A percentile compares a stretch with the other conserved stretches of the same genome.
phyloP scores from a whole-genome alignment of 2,797 vertebrate genomes.

The Hypotaenidia philippensis region DNA sequence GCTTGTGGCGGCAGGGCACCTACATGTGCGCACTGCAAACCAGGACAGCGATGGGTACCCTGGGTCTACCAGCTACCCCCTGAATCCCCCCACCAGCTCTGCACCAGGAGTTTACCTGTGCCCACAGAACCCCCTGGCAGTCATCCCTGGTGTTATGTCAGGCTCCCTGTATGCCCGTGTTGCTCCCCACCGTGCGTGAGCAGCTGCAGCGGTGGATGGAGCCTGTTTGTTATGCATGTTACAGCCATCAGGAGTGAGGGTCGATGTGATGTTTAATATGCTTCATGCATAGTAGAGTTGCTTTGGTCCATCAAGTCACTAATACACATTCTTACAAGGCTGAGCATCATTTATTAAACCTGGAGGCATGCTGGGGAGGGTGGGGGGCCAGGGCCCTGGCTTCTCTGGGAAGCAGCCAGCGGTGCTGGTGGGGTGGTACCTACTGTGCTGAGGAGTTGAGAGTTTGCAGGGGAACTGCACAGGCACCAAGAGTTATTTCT shows the following conservation, averaged over 20 bases:
- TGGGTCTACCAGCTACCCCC: fast-evolving
- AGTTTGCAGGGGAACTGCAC: background rate
- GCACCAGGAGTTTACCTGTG: fast-evolving
- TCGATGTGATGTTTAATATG: constrained; percentile 6
- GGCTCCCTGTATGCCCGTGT: fast-evolving
- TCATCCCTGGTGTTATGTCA: background rate
- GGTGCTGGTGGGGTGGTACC: background rate
- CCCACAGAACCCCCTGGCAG: background rate
- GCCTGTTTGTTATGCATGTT: background rate
- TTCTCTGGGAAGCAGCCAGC: background rate
- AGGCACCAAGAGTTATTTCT: background rate
- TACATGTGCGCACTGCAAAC: fast-evolving
- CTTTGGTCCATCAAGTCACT: constrained; percentile 43
- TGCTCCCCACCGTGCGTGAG: background rate
- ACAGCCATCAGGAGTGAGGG: fast-evolving
- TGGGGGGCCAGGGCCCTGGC: background rate
- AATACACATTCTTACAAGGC: background rate
- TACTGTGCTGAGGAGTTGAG: background rate
- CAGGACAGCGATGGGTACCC: background rate
- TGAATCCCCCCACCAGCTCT: fast-evolving
- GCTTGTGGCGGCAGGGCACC: fast-evolving
- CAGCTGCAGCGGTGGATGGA: background rate
- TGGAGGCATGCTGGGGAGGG: background rate
- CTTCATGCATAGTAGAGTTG: background rate
- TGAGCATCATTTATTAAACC: constrained; percentile 12